phyloP scores from a whole-genome alignment of 2,888 invertebrate species.

The Oasisia sp. region DNA sequence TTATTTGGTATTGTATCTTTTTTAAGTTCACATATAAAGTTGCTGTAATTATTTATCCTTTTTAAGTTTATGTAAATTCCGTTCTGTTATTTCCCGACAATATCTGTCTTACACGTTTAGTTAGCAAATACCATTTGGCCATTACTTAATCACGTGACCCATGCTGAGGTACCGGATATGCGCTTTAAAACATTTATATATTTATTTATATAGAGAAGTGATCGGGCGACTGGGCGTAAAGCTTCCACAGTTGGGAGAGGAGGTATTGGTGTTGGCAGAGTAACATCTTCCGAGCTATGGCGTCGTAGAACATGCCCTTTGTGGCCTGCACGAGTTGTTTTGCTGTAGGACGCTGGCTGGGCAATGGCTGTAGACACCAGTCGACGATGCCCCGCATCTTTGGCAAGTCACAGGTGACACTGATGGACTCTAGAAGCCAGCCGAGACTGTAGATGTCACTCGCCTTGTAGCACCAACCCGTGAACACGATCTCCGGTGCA shows the following conservation, averaged over 20 bases:
- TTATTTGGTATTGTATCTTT: too few relatives aligned
- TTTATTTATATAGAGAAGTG: background rate
- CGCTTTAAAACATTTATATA: background rate
- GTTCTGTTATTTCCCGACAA: too few relatives aligned
- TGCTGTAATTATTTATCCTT: too few relatives aligned
- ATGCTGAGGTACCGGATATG: background rate
- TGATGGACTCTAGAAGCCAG: background rate
- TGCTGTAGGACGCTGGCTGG: background rate
- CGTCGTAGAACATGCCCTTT: background rate
- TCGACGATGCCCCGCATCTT: background rate
- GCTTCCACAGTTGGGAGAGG: background rate
- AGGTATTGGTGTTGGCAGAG: background rate
- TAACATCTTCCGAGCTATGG: background rate
- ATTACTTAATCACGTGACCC: background rate
- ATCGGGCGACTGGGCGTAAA: background rate
- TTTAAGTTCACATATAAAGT: too few relatives aligned
- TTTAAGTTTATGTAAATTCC: too few relatives aligned
- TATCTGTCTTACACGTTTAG: background rate
- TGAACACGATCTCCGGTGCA: background rate
- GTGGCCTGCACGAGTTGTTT: background rate
- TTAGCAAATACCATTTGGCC: background rate
- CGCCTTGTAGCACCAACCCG: background rate
- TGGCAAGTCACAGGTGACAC: background rate
- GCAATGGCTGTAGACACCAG: background rate
- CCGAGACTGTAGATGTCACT: background rate